Evolutionary conservation across 2,797 vertebrate genomes (phyloP).

Genomic region (Takifugu rubripes): DNA sequence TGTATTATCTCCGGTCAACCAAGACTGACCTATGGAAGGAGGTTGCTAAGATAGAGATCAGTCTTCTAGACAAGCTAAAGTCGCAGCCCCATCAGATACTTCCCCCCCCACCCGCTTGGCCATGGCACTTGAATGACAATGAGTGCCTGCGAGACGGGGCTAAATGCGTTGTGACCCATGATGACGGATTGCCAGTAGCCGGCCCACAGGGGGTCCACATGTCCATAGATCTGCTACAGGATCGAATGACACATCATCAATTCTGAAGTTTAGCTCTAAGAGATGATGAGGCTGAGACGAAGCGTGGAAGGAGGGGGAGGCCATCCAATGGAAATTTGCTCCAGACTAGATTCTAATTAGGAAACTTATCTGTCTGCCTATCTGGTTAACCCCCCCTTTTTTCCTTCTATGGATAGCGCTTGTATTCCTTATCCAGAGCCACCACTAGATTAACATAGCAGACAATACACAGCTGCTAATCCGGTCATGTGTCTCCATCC

Average conservation of each 20-base stretch:
- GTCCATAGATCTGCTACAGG: conserved; percentile 55
- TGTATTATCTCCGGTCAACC: conserved; percentile 15
- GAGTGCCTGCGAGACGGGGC: conserved; percentile 50
- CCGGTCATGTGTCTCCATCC: conserved; percentile 45
- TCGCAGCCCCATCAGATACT: conserved; percentile 24
- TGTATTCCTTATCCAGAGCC: conserved; percentile 7
- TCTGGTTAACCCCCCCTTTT: conserved; percentile 6
- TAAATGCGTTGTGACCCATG: conserved; percentile 63
- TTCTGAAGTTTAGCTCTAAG: conserved; percentile 21
- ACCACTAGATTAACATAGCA: conserved; percentile 14
- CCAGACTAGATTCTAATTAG: conserved; percentile 24
- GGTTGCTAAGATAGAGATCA: conserved; percentile 26
- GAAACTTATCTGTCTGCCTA: conserved; percentile 9
- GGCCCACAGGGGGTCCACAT: conserved; percentile 34
- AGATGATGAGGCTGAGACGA: conserved; percentile 21
- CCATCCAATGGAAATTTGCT: conserved; percentile 14
- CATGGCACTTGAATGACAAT: conserved; percentile 61
- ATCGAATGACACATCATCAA: conserved; percentile 61
- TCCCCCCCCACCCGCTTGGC: conserved; percentile 32
- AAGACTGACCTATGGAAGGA: conserved; percentile 10
- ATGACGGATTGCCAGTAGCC: conserved; percentile 59
- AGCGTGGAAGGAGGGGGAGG: conserved; percentile 9
- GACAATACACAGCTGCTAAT: conserved; percentile 47
- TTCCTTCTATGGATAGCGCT: not conserved
- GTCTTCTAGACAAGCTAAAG: conserved; percentile 30